These are phyloP conservation scores for Epizoanthus rinbou DNA, from an alignment of 92 coral and sea anemone species.

Conservation along the genomic window DNA sequence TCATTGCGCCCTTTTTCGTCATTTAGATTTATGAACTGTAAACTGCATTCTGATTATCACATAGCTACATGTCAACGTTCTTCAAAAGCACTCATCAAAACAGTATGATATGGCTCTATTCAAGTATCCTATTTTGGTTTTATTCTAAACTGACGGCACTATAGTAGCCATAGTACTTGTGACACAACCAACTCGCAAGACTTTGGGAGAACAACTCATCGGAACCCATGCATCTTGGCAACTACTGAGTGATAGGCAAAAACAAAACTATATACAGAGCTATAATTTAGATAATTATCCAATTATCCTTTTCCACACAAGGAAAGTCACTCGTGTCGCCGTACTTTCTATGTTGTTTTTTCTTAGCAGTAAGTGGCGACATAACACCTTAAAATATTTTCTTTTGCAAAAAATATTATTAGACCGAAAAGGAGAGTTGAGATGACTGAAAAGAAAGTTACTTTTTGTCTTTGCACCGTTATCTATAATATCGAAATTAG, in stretches of 20 bases:
- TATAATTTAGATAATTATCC: slow-evolving; percentile 14
- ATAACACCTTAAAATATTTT: neutral
- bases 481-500: neutral
- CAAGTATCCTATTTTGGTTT: neutral
- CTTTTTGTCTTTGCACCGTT: neutral
- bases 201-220: neutral
- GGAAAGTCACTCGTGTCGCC: neutral
- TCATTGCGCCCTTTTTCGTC: neutral
- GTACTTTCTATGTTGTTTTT: neutral
- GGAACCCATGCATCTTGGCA: slow-evolving; percentile 2
- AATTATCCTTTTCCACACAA: slow-evolving; percentile 5
- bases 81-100: neutral
- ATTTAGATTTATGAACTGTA: neutral
- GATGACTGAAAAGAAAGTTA: neutral
- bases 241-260: neutral
- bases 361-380: neutral
- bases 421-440: neutral
- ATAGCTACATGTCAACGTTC: neutral
- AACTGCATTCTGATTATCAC: neutral
- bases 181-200: neutral
- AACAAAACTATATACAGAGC: neutral
- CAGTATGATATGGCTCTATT: neutral
- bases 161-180: neutral
- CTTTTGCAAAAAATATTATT: neutral
- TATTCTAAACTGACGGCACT: neutral